A percentile compares a stretch with the other conserved stretches of the same genome.
phyloP scores from a whole-genome alignment of 1,140 invertebrate genomes.

The Temnothorax curvispinosus region DNA sequence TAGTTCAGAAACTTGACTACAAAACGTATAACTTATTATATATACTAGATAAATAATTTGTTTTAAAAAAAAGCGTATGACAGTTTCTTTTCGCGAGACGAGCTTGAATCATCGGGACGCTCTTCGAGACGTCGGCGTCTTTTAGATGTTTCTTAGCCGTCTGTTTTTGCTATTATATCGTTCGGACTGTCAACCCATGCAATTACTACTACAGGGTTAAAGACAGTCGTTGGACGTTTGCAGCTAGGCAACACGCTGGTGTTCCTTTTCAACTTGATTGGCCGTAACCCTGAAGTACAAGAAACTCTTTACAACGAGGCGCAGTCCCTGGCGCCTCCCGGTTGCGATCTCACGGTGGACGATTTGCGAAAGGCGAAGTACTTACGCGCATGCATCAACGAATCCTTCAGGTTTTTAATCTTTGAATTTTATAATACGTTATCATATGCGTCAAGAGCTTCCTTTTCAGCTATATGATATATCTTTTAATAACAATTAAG shows the following conservation, averaged over 20 bases:
- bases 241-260: slow-evolving; percentile 93
- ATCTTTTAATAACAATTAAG: no score
- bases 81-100: background rate
- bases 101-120: background rate
- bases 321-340: slow-evolving; percentile 85
- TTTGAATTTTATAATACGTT: background rate
- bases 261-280: slow-evolving; percentile 92
- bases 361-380: slow-evolving; percentile 90
- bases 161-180: background rate
- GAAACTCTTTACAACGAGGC: slow-evolving; percentile 92
- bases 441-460: background rate
- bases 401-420: slow-evolving; percentile 89
- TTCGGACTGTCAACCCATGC: slow-evolving; percentile 10
- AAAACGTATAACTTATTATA: background rate
- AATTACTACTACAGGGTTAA: slow-evolving; percentile 20
- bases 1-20: background rate
- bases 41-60: slow-evolving; percentile 13
- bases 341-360: slow-evolving; percentile 87
- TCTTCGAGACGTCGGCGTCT: background rate
- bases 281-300: slow-evolving; percentile 90
- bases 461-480: background rate
- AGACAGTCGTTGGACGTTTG: slow-evolving; percentile 49
- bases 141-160: background rate
- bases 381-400: slow-evolving; percentile 94
- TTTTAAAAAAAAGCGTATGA: background rate